A percentile compares a stretch with the other conserved stretches of the same genome.
Evolutionary conservation across 2,113 vertebrate species (phyloP).

Genomic region (Notothenia coriiceps): DNA sequence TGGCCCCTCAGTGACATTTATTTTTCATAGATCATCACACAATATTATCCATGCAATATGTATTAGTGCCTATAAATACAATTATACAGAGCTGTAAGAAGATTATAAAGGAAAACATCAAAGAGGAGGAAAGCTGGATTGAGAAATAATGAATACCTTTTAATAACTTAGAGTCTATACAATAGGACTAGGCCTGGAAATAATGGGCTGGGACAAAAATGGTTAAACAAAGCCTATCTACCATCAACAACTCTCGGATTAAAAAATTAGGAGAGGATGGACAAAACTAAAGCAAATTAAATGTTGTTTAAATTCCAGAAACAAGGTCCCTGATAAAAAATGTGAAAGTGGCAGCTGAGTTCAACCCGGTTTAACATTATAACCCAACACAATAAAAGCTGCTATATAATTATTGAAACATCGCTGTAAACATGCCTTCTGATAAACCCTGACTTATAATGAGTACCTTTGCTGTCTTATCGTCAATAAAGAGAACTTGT

Average conservation of each 20-base stretch:
- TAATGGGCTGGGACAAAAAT: not conserved
- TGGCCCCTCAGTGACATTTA: too few relatives aligned
- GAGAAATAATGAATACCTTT: conserved; percentile 23
- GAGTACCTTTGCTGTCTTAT: not conserved
- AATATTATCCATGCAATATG: too few relatives aligned
- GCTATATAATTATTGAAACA: not conserved
- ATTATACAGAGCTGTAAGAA: too few relatives aligned
- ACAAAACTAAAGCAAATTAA: not conserved
- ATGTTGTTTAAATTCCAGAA: not conserved
- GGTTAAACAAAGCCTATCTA: conserved; percentile 1
- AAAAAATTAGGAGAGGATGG: not conserved
- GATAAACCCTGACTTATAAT: not conserved
- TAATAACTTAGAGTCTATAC: not conserved
- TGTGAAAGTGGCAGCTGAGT: not conserved
- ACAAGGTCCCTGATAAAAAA: not conserved
- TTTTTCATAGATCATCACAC: too few relatives aligned
- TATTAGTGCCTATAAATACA: too few relatives aligned
- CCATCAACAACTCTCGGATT: not conserved
- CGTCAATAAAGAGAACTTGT: not conserved
- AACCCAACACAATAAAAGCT: not conserved
- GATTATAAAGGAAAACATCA: not conserved
- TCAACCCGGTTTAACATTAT: not conserved
- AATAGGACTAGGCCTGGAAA: not conserved
- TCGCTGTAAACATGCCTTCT: not conserved
- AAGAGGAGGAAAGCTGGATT: conserved; percentile 7